These are phyloP conservation scores for Procavia capensis DNA, from an alignment of 2,113 vertebrate genomes.

Conservation along the genomic window DNA sequence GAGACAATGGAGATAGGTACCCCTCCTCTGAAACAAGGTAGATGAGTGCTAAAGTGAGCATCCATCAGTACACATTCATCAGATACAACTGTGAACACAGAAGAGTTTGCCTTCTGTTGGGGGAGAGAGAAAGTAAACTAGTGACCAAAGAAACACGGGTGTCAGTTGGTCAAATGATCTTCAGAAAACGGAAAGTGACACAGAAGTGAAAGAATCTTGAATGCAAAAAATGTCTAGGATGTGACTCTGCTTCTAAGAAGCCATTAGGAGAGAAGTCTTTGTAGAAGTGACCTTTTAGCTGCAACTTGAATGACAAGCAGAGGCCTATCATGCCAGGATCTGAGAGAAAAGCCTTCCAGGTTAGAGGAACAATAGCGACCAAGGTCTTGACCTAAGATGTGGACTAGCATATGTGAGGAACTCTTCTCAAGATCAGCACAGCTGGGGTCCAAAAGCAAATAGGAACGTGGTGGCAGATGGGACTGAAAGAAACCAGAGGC, in stretches of 20 bases:
- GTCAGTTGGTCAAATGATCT: background rate
- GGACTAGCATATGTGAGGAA: background rate
- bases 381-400: background rate
- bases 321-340: too few relatives aligned
- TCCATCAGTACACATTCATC: background rate
- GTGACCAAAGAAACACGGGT: background rate
- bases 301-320: background rate
- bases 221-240: accelerated
- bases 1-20: background rate
- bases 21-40: background rate
- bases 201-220: background rate
- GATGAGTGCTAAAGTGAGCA: background rate
- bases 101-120: background rate
- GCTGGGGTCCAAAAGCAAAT: background rate
- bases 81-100: background rate
- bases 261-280: background rate
- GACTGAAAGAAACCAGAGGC: background rate
- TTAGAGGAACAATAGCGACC: background rate
- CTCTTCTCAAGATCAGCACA: background rate
- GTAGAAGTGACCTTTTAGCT: background rate
- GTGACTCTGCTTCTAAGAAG: background rate
- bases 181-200: background rate
- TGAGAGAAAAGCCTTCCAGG: too few relatives aligned
- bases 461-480: background rate
- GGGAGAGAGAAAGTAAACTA: background rate